phyloP scores from a whole-genome alignment of 1,140 invertebrate genomes.

The Alviniconcha marisindica region DNA sequence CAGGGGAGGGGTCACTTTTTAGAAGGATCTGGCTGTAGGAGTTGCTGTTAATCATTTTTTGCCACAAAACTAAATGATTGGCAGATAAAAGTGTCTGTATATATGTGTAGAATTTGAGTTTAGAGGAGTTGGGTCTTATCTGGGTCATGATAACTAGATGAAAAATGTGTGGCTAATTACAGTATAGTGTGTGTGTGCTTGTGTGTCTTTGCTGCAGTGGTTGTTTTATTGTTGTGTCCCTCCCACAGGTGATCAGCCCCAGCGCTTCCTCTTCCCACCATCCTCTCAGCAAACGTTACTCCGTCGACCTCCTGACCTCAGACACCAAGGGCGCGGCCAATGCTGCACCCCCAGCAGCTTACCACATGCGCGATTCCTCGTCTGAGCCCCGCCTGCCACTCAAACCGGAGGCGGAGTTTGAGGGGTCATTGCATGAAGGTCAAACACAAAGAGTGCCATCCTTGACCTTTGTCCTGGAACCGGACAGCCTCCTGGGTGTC shows the following conservation, averaged over 20 bases:
- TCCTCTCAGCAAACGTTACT: conserved; percentile 66
- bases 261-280: conserved; percentile 30
- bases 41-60: too few species aligned
- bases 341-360: conserved; percentile 38
- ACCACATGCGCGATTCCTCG: conserved; percentile 62
- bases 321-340: conserved; percentile 28
- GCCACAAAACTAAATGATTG: too few species aligned
- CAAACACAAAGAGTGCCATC: conserved; percentile 19
- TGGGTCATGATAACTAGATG: too few species aligned
- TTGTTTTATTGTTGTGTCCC: neutral
- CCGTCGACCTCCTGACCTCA: conserved; percentile 68
- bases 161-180: too few species aligned
- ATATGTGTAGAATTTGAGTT: too few species aligned
- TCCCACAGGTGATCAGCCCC: conserved; percentile 27
- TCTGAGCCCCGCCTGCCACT: conserved; percentile 70
- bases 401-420: conserved; percentile 47
- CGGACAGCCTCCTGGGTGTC: neutral
- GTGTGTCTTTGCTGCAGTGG: neutral
- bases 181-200: too few species aligned
- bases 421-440: neutral
- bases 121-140: too few species aligned
- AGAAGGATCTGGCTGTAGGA: too few species aligned
- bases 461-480: conserved; percentile 29
- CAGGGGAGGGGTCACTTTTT: too few species aligned
- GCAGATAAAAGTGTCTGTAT: too few species aligned